phyloP scores from a whole-genome alignment of 2,888 invertebrate species.

The Synanthedon myopaeformis region DNA sequence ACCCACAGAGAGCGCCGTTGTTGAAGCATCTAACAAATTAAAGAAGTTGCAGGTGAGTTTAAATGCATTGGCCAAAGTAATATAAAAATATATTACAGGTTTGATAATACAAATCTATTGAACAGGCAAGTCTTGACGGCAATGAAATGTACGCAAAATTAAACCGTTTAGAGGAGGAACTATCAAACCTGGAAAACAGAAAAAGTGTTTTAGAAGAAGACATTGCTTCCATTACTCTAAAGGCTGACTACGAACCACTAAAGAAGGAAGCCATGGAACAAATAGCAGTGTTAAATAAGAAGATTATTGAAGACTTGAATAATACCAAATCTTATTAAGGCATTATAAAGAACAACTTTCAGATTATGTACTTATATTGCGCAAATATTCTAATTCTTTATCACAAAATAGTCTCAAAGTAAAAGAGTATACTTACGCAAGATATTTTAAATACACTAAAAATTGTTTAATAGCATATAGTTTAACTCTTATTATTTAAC shows the following conservation, averaged over 20 bases:
- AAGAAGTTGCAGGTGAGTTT: conserved; percentile 58
- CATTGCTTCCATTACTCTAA: conserved; percentile 74
- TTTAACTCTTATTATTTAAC: too few relatives aligned
- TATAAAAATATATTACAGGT: not conserved
- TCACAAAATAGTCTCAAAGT: not conserved
- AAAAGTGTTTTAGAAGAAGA: conserved; percentile 77
- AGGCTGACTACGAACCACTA: conserved; percentile 75
- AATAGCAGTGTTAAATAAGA: conserved; percentile 67
- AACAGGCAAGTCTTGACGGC: conserved; percentile 73
- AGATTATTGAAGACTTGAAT: conserved; percentile 59
- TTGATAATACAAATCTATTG: conserved; percentile 2
- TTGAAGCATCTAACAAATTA: conserved; percentile 60
- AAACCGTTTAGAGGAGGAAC: conserved; percentile 76
- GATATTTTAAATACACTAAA: too few relatives aligned
- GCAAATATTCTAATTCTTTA: too few relatives aligned
- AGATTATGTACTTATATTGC: not conserved
- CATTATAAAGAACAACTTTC: conserved; percentile 1
- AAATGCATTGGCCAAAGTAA: not conserved
- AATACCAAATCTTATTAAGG: conserved; percentile 39
- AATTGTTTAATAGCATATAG: too few relatives aligned
- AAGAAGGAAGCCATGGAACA: conserved; percentile 71
- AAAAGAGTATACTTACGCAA: too few relatives aligned
- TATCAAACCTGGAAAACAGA: conserved; percentile 75
- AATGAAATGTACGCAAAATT: conserved; percentile 80
- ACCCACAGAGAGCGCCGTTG: conserved; percentile 60